phyloP scores from a whole-genome alignment of 2,888 invertebrate species.

The Tetranychus piercei region DNA sequence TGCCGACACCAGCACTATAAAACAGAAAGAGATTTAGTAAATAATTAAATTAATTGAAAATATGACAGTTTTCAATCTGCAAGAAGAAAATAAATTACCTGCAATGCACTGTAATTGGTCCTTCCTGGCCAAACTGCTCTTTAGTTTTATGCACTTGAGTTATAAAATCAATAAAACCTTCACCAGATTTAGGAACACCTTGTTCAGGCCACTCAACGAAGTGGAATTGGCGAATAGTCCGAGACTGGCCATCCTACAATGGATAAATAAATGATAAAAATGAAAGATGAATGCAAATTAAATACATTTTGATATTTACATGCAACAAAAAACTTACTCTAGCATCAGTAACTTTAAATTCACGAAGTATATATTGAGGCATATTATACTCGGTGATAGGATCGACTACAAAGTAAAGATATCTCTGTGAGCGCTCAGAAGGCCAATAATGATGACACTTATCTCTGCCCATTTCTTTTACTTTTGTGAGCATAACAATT shows the following conservation, averaged over 20 bases:
- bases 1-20: conserved; percentile 83
- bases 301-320: background rate
- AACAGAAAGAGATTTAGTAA: background rate
- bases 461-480: conserved; percentile 94
- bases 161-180: conserved; percentile 97
- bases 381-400: conserved; percentile 99
- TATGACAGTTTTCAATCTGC: background rate
- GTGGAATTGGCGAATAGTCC: conserved; percentile 88
- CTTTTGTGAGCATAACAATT: conserved; percentile 92
- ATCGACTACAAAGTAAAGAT: conserved; percentile 94
- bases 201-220: conserved; percentile 90
- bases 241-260: conserved; percentile 63
- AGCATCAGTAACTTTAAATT: conserved; percentile 95
- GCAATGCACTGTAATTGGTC: conserved; percentile 96
- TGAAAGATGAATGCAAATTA: background rate
- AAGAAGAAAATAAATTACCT: conserved; percentile 40
- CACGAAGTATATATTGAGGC: conserved; percentile 90
- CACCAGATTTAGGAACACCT: conserved; percentile 87
- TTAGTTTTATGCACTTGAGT: conserved; percentile 99
- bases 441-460: conserved; percentile 79
- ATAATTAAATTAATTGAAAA: conserved; percentile 10
- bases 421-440: conserved; percentile 83
- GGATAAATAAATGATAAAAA: conserved; percentile 13
- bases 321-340: conserved; percentile 37
- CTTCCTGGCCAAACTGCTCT: conserved; percentile 97